Percentiles rank a stretch among this genome's conserved stretches.
These are phyloP conservation scores for Spilosoma lubricipeda DNA, from an alignment of 2,888 invertebrate species.

Conservation along the genomic window DNA sequence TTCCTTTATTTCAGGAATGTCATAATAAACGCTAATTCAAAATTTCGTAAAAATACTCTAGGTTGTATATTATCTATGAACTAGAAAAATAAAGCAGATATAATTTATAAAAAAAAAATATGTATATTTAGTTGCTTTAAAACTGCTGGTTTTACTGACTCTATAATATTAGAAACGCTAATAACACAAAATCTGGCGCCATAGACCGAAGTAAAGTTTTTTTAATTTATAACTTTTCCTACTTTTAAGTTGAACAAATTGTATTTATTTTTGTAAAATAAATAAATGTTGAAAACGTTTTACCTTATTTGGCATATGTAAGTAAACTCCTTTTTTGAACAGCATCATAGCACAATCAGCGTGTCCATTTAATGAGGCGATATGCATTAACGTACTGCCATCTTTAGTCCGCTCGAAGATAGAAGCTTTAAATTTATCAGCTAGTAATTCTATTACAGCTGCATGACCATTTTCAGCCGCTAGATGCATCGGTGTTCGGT, in stretches of 20 bases:
- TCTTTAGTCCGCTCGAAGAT: constrained; percentile 98
- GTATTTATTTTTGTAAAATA: too few species aligned
- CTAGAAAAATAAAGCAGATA: background rate
- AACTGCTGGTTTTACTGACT: background rate
- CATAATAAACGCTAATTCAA: background rate
- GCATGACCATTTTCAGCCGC: constrained; percentile 99
- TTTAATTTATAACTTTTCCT: too few species aligned
- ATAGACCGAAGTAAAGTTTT: too few species aligned
- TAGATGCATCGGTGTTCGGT: constrained; percentile 98
- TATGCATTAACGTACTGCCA: constrained; percentile 99
- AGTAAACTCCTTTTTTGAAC: constrained; percentile 98
- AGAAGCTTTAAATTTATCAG: constrained; percentile 99
- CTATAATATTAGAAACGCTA: background rate
- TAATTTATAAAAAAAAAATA: background rate
- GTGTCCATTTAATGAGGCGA: constrained; percentile 98
- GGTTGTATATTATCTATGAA: background rate
- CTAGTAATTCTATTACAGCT: constrained; percentile 96
- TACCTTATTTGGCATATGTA: constrained; percentile 99
- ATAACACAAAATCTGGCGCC: background rate
- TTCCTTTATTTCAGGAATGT: background rate
- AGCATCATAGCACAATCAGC: constrained; percentile 99
- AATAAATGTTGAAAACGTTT: background rate
- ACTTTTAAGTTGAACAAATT: too few species aligned
- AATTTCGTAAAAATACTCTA: background rate
- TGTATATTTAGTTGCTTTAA: background rate